These are phyloP conservation scores for Notothenia coriiceps DNA, from an alignment of 2,113 vertebrate genomes.

Conservation along the genomic window DNA sequence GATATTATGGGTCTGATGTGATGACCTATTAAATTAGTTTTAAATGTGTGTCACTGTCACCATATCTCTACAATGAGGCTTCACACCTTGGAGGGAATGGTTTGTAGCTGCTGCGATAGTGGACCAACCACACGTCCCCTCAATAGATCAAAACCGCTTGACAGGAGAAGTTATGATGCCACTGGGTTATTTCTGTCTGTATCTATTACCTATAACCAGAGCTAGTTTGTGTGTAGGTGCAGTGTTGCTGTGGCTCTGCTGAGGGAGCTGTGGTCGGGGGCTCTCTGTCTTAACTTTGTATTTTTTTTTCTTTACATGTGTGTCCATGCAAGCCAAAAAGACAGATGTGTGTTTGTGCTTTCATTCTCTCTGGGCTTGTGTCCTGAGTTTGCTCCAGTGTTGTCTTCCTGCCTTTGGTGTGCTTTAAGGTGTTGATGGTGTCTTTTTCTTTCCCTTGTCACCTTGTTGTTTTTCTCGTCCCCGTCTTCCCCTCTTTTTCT, in stretches of 20 bases:
- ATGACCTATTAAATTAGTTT: too few relatives aligned
- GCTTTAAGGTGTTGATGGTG: slow-evolving; percentile 85
- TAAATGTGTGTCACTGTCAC: too few relatives aligned
- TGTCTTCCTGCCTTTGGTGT: slow-evolving; percentile 80
- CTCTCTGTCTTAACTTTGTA: slow-evolving; percentile 33
- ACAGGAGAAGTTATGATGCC: too few relatives aligned
- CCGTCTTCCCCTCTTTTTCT: slow-evolving; percentile 29
- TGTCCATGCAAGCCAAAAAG: slow-evolving; percentile 21
- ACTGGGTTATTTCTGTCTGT: too few relatives aligned
- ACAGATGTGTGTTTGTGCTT: slow-evolving; percentile 38
- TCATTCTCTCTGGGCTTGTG: slow-evolving; percentile 57
- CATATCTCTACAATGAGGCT: neutral
- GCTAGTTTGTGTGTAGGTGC: slow-evolving; percentile 43
- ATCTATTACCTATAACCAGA: neutral
- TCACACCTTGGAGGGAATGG: too few relatives aligned
- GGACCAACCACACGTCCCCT: too few relatives aligned
- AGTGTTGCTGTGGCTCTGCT: slow-evolving; percentile 27
- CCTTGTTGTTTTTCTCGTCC: slow-evolving; percentile 66
- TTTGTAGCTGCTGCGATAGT: too few relatives aligned
- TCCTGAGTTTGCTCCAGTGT: slow-evolving; percentile 72
- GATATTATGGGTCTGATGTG: neutral
- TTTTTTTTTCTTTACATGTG: slow-evolving; percentile 5
- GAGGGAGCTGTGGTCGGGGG: slow-evolving; percentile 31
- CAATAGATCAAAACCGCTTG: too few relatives aligned
- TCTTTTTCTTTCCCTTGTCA: slow-evolving; percentile 85